Conservation (phyloP, 2,113 vertebrate genomes). For the Parus major region DNA sequence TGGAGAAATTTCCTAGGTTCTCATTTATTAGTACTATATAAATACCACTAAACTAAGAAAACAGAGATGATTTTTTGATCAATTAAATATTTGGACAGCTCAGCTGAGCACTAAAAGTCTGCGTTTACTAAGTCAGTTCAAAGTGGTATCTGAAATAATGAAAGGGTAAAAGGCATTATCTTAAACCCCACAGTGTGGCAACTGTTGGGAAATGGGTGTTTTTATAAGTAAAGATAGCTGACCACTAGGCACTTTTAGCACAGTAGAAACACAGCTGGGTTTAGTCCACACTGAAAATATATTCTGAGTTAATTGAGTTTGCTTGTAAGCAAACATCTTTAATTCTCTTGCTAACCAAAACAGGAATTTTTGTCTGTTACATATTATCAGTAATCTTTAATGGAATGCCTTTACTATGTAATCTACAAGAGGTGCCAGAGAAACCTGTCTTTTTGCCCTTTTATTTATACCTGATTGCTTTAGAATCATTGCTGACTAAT, state of each 20-base stretch:
- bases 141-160: constrained; percentile 26
- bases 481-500: constrained; percentile 30
- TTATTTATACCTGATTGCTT: constrained; percentile 26
- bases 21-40: background rate
- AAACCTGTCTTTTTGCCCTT: constrained; percentile 33
- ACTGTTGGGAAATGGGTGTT: constrained; percentile 32
- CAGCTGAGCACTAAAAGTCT: background rate
- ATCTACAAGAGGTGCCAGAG: constrained; percentile 1
- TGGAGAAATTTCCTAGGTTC: background rate
- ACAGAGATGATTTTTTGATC: background rate
- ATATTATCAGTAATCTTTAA: constrained; percentile 23
- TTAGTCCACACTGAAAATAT: background rate
- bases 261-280: background rate
- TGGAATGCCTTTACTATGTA: constrained; percentile 42
- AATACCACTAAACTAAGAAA: background rate
- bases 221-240: background rate
- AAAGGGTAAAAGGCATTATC: constrained; percentile 31
- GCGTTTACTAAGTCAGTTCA: background rate
- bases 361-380: constrained; percentile 25
- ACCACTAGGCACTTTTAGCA: background rate
- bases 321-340: constrained; percentile 15
- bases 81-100: constrained; percentile 36
- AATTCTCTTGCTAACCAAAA: constrained; percentile 32
- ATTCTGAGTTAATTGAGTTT: background rate
- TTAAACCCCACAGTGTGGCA: background rate